These are phyloP conservation scores for Urosaurus nigricauda DNA, from an alignment of 2,797 vertebrate species.

Conservation along the genomic window DNA sequence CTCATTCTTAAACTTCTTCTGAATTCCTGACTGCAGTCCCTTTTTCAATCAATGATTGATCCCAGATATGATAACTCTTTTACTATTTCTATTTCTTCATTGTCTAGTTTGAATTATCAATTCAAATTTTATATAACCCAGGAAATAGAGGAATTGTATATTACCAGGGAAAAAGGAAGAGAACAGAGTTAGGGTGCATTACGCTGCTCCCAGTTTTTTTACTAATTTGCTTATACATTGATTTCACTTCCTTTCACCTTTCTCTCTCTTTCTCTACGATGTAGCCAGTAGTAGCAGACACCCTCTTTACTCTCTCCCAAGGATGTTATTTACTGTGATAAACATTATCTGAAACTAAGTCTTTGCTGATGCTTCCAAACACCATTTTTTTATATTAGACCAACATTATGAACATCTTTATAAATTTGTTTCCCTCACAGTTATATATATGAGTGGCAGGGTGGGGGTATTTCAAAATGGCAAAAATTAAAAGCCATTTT, in stretches of 20 bases:
- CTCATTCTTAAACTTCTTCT: too few relatives aligned
- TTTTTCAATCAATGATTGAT: too few relatives aligned
- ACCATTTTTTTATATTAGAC: too few relatives aligned
- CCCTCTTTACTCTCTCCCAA: not conserved
- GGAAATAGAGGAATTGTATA: too few relatives aligned
- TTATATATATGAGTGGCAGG: not conserved
- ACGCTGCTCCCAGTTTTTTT: not conserved
- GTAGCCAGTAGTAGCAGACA: not conserved
- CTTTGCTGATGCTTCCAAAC: not conserved
- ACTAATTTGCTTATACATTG: not conserved
- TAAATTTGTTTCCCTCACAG: not conserved
- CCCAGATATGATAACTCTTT: too few relatives aligned
- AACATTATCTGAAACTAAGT: not conserved
- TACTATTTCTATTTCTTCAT: too few relatives aligned
- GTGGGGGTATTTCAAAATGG: not conserved
- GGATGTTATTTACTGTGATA: not conserved
- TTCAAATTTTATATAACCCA: too few relatives aligned
- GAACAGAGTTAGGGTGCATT: not conserved
- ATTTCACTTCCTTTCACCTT: not conserved
- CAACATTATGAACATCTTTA: not conserved
- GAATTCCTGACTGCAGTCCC: too few relatives aligned
- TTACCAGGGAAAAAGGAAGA: not conserved
- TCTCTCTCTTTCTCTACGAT: too few relatives aligned
- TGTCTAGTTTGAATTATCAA: too few relatives aligned
- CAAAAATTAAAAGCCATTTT: not conserved